phyloP scores from a whole-genome alignment of 2,113 vertebrate species.

The Pycnonotus jocosus region DNA sequence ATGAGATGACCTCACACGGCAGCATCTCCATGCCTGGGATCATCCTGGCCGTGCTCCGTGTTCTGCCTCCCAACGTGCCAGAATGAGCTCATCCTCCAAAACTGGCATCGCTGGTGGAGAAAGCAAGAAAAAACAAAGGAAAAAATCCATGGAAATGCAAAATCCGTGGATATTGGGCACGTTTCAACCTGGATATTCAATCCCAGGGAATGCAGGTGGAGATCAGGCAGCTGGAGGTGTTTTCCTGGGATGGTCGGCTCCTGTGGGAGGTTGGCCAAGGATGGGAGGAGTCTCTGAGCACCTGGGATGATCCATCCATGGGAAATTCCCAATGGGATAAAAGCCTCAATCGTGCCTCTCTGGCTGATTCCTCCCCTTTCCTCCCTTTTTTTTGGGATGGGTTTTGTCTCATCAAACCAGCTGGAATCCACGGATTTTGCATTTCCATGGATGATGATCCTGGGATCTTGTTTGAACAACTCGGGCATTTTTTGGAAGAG shows the following conservation, averaged over 20 bases:
- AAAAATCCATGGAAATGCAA: background rate
- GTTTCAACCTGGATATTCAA: fast-evolving
- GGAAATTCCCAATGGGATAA: background rate
- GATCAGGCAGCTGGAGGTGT: background rate
- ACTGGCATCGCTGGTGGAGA: fast-evolving
- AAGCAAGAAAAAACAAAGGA: fast-evolving
- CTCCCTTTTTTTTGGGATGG: background rate
- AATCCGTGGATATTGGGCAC: fast-evolving
- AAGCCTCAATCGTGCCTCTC: background rate
- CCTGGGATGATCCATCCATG: background rate
- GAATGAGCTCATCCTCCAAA: background rate
- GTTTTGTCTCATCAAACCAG: background rate
- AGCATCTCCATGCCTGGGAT: background rate
- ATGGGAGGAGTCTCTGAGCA: background rate
- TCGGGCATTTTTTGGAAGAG: background rate
- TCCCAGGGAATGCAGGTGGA: background rate
- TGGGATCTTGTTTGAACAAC: fast-evolving
- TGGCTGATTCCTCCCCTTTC: background rate
- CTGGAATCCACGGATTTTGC: fast-evolving
- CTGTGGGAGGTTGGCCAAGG: background rate
- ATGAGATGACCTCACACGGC: fast-evolving
- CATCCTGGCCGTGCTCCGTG: fast-evolving
- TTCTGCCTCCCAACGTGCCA: fast-evolving
- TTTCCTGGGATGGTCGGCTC: background rate
- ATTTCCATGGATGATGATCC: fast-evolving